These are phyloP conservation scores for Corythaixoides concolor DNA, from an alignment of 2,113 vertebrate genomes.

Conservation along the genomic window DNA sequence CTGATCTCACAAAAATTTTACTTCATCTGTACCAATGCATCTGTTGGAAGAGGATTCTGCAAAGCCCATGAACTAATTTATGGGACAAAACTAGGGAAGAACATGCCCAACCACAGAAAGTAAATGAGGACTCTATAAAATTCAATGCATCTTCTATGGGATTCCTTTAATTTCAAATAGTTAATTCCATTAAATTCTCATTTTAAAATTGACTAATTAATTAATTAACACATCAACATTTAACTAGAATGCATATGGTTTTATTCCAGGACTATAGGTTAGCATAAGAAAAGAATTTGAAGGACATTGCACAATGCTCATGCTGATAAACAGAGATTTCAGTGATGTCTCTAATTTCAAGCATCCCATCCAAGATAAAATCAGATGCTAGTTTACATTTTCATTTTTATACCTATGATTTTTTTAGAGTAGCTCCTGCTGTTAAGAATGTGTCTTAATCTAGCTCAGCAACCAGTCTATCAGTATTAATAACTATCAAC, in stretches of 20 bases:
- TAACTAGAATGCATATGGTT: not conserved
- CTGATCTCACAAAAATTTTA: not conserved
- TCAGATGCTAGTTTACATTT: not conserved
- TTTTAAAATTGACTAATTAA: not conserved
- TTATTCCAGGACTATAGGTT: not conserved
- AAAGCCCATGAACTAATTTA: not conserved
- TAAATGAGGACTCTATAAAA: not conserved
- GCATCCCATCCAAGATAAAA: not conserved
- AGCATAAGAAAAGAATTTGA: not conserved
- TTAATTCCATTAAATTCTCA: not conserved
- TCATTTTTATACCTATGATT: not conserved
- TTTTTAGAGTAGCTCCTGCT: not conserved
- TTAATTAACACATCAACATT: rapidly evolving
- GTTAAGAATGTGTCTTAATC: not conserved
- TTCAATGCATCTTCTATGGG: not conserved
- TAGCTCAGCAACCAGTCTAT: slow-evolving; percentile 19
- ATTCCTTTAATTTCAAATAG: not conserved
- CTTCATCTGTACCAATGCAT: not conserved
- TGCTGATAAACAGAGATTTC: not conserved
- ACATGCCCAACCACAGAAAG: not conserved
- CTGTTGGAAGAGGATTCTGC: not conserved
- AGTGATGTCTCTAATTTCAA: not conserved
- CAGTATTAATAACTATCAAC: slow-evolving; percentile 26
- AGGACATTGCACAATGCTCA: not conserved
- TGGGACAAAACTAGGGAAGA: not conserved